These are phyloP conservation scores for Catharus minimus DNA, from an alignment of 2,113 vertebrate genomes.

Conservation along the genomic window DNA sequence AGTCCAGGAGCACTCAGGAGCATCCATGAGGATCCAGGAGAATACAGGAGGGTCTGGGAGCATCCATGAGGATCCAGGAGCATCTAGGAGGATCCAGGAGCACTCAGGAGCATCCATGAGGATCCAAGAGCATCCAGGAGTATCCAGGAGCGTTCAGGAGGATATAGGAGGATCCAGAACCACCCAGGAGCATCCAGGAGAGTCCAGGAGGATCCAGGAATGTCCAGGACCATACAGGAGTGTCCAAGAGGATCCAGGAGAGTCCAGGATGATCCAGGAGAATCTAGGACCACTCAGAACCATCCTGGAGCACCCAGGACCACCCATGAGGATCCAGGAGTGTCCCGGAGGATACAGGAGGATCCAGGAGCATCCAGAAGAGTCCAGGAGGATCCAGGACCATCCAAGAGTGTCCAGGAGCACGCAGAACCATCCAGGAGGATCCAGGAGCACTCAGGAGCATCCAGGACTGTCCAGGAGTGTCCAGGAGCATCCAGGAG, in stretches of 20 bases:
- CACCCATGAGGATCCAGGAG: accelerated
- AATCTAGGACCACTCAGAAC: accelerated
- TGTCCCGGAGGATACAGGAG: accelerated
- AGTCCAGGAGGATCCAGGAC: background rate
- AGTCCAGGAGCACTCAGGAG: too few relatives aligned
- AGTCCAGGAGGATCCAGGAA: accelerated
- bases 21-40: background rate
- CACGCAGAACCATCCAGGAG: accelerated
- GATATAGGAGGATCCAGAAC: too few relatives aligned
- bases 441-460: background rate
- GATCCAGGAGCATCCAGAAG: too few relatives aligned
- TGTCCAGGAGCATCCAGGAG: accelerated
- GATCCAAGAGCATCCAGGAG: accelerated
- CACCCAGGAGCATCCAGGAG: accelerated
- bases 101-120: accelerated
- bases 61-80: accelerated
- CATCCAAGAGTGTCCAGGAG: too few relatives aligned
- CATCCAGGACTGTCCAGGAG: accelerated
- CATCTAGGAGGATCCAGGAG: background rate
- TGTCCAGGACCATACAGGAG: accelerated
- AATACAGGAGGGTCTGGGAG: background rate
- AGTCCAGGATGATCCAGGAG: too few relatives aligned
- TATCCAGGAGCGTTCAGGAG: accelerated
- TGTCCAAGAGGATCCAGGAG: too few relatives aligned
- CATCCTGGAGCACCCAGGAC: accelerated